Evolutionary conservation across 2,797 vertebrate genomes (phyloP).

Genomic region (Loriculus beryllinus): DNA sequence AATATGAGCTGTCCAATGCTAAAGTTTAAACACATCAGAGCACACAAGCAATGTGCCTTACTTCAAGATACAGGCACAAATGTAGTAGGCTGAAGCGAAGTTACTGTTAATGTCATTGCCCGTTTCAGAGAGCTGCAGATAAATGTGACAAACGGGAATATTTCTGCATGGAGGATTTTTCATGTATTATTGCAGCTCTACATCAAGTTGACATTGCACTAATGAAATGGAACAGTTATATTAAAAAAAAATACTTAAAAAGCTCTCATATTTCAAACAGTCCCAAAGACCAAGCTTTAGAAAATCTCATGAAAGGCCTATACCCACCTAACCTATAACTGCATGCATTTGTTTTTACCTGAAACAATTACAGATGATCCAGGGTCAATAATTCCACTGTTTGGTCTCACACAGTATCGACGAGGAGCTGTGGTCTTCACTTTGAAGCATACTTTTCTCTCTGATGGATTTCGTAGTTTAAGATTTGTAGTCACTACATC

Average conservation of each 20-base stretch:
- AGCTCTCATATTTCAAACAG: background rate
- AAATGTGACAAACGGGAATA: background rate
- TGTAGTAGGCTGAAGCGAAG: background rate
- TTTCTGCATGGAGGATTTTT: background rate
- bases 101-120: background rate
- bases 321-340: background rate
- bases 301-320: background rate
- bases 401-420: constrained; percentile 96
- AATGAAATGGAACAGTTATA: background rate
- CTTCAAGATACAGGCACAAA: background rate
- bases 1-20: background rate
- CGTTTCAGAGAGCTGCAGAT: background rate
- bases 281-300: background rate
- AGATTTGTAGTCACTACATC: constrained; percentile 98
- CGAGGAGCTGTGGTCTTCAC: constrained; percentile 98
- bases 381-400: constrained; percentile 93
- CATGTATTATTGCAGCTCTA: background rate
- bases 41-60: background rate
- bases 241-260: background rate
- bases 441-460: constrained; percentile 97
- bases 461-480: constrained; percentile 95
- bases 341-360: constrained; percentile 70
- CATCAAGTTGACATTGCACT: background rate
- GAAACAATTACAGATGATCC: constrained; percentile 89
- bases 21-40: background rate